These are phyloP conservation scores for Xyliphius kryptos DNA, from an alignment of 2,113 vertebrate genomes.

Conservation along the genomic window DNA sequence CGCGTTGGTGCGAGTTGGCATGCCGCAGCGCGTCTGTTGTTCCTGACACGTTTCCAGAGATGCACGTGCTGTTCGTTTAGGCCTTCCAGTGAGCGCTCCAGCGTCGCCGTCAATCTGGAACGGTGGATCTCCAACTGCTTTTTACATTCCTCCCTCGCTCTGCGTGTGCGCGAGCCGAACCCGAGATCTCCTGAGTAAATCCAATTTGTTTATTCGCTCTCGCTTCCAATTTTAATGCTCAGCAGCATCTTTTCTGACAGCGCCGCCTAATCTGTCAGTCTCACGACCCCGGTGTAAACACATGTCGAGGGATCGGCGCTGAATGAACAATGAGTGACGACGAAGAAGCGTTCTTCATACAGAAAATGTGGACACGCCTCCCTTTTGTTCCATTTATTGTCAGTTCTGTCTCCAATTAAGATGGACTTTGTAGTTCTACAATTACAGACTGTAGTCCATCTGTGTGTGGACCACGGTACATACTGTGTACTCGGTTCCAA, in stretches of 20 bases:
- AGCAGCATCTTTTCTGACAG: constrained; percentile 4
- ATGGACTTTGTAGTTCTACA: too few relatives aligned
- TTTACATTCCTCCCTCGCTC: constrained; percentile 6
- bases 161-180: constrained; percentile 8
- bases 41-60: too few relatives aligned
- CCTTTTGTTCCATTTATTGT: too few relatives aligned
- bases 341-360: neutral
- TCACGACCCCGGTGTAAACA: constrained; percentile 23
- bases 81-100: constrained; percentile 1
- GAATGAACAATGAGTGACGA: constrained; percentile 19
- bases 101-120: neutral
- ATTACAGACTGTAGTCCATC: too few relatives aligned
- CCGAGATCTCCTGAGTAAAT: constrained; percentile 11
- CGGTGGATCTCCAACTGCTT: constrained; percentile 1
- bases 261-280: constrained; percentile 19
- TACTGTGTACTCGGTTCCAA: too few relatives aligned
- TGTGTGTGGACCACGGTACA: too few relatives aligned
- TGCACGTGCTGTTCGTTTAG: constrained; percentile 6
- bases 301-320: constrained; percentile 5
- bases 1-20: too few relatives aligned
- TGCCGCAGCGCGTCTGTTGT: too few relatives aligned
- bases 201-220: constrained; percentile 29
- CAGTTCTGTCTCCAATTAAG: too few relatives aligned
- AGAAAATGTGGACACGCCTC: neutral
- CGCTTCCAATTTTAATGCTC: constrained; percentile 12